Evolutionary conservation across 2,113 vertebrate genomes (phyloP).

Genomic region (Lucifuga dentata): DNA sequence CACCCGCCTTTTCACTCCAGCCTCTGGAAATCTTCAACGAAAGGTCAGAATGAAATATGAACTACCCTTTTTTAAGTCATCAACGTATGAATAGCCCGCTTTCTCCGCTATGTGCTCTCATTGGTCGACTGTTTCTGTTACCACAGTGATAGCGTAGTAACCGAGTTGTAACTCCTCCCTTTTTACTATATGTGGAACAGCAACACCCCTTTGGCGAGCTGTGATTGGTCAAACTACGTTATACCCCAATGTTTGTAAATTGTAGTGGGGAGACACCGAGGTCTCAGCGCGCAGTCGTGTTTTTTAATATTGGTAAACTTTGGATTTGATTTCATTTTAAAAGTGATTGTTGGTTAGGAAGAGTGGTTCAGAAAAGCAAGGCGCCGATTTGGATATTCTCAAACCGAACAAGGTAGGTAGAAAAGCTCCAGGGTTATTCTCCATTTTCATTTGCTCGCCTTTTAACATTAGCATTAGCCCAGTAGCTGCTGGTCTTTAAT

Average conservation of each 20-base stretch:
- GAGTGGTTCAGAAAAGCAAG: slow-evolving; percentile 2
- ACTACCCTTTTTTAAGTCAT: slow-evolving; percentile 71
- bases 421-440: neutral
- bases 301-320: slow-evolving; percentile 61
- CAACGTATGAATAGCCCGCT: slow-evolving; percentile 84
- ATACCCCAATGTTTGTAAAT: slow-evolving; percentile 80
- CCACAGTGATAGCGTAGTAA: slow-evolving; percentile 81
- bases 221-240: slow-evolving; percentile 76
- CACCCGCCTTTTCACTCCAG: slow-evolving; percentile 76
- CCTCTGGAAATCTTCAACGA: slow-evolving; percentile 29
- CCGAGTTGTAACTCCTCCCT: slow-evolving; percentile 66
- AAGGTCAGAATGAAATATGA: slow-evolving; percentile 74
- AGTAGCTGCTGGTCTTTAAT: slow-evolving; percentile 42
- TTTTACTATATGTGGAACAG: slow-evolving; percentile 70
- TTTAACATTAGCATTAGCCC: slow-evolving; percentile 63
- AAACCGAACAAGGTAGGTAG: slow-evolving; percentile 54
- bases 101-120: slow-evolving; percentile 66
- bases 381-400: slow-evolving; percentile 45
- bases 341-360: slow-evolving; percentile 36
- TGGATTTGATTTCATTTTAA: slow-evolving; percentile 66
- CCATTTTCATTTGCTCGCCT: neutral
- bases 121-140: slow-evolving; percentile 77
- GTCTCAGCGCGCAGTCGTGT: slow-evolving; percentile 83
- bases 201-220: slow-evolving; percentile 45
- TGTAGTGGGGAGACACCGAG: slow-evolving; percentile 54